Percentiles rank a stretch among this genome's conserved stretches.
Conservation (phyloP, 2,888 invertebrate species). For the Lithophane semibrunnea region DNA sequence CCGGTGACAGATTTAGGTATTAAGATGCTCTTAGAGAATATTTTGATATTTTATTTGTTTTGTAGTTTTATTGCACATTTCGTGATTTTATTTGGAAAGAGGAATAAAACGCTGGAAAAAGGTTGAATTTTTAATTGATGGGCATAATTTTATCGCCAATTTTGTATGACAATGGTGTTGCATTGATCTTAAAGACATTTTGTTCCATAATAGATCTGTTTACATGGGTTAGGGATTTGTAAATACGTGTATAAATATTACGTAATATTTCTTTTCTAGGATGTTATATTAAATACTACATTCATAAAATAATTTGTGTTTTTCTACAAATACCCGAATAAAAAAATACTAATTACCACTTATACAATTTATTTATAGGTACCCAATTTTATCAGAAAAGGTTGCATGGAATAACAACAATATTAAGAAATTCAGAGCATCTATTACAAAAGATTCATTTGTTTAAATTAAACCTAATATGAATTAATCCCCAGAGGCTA, state of each 20-base stretch:
- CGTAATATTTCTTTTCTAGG: slow-evolving; percentile 66
- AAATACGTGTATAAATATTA: slow-evolving; percentile 73
- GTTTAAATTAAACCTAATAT: slow-evolving; percentile 65
- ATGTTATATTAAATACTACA: slow-evolving; percentile 65
- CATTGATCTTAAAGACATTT: slow-evolving; percentile 54
- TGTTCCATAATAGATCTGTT: slow-evolving; percentile 70
- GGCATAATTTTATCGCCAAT: slow-evolving; percentile 30
- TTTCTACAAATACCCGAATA: slow-evolving; percentile 41
- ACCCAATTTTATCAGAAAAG: slow-evolving; percentile 52
- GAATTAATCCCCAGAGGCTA: slow-evolving; percentile 71
- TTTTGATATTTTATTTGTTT: slow-evolving; percentile 54
- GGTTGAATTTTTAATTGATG: slow-evolving; percentile 34
- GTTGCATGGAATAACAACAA: slow-evolving; percentile 55
- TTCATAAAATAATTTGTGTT: slow-evolving; percentile 51
- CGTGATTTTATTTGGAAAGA: slow-evolving; percentile 37
- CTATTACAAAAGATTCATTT: slow-evolving; percentile 58
- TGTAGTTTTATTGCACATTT: slow-evolving; percentile 49
- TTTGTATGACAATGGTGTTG: slow-evolving; percentile 40
- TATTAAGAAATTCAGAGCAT: slow-evolving; percentile 64
- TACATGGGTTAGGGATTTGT: slow-evolving; percentile 71
- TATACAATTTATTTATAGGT: slow-evolving; percentile 68
- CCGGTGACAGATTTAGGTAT: slow-evolving; percentile 51
- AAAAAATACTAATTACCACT: slow-evolving; percentile 58
- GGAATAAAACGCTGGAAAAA: slow-evolving; percentile 22
- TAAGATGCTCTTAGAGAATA: slow-evolving; percentile 47